Percentiles rank a stretch among this genome's conserved stretches.
Evolutionary conservation across 2,797 vertebrate species (phyloP).

Genomic region (Urophycis tenuis): DNA sequence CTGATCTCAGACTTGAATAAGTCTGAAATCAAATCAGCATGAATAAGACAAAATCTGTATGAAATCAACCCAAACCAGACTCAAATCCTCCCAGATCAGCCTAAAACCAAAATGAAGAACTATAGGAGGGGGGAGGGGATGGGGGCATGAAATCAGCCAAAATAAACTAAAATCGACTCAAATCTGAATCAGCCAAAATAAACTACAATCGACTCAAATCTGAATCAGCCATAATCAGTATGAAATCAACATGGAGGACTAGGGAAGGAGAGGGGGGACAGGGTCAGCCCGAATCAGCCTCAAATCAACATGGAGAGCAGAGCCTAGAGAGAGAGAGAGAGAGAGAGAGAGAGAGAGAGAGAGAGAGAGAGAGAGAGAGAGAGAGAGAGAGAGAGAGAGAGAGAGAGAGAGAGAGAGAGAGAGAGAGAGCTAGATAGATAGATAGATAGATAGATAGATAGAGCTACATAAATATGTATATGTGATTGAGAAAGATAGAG

Average conservation of each 20-base stretch:
- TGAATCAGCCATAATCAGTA: neutral
- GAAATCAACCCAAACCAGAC: neutral
- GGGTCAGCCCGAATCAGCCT: constrained; percentile 3
- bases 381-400: no score
- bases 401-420: neutral
- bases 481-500: neutral
- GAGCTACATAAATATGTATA: no score
- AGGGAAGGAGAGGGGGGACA: neutral
- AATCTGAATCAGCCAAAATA: neutral
- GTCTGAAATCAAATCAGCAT: neutral
- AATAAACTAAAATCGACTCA: no score
- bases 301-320: neutral
- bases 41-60: neutral
- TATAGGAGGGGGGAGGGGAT: no score
- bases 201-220: neutral
- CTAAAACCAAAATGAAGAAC: neutral
- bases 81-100: neutral
- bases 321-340: neutral
- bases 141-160: neutral
- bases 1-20: neutral
- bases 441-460: neutral
- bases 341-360: neutral
- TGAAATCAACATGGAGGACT: neutral
- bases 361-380: no score
- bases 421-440: neutral